Evolutionary conservation across 2,888 invertebrate genomes (phyloP), one percentile per base, ranked within the genome.

Genomic region (Euzetes globulus): DNA sequence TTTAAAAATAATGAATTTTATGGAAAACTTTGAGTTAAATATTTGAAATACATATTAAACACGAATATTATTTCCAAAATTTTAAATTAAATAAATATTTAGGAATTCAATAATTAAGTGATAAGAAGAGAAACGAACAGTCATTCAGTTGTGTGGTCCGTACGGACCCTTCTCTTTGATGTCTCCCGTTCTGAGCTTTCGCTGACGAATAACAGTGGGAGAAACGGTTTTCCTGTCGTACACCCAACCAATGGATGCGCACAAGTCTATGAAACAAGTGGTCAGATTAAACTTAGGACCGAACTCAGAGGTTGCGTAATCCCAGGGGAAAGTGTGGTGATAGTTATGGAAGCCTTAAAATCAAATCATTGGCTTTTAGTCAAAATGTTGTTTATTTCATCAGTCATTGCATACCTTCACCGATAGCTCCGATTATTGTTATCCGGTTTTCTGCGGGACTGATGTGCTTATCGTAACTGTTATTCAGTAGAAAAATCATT

Each of bases 381-480:
- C 0, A 85, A 0, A 91, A 88, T 25, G n/a, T n/a, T 88, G 74
- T 72, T 17, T 79, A 22, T 13, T n/a, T 13, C n/a, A 65, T 65
- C 68, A 65, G 13, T 7, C 71, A 7, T 27, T n/a, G n/a, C n/a
- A n/a, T n/a, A n/a, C n/a, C n/a, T 73, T 79, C 79, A 1, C 79
- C 83, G 13, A 81, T 79, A 1, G 83, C 82, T 33, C 81, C 79
- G 15, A 83, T 76, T 0, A 81, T 79, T 2, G 83, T 83, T 4
- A 79, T 76, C 6, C 79, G 72, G 77, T 83, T 84, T 78, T 84
- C 82, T 0, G 80, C 80, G 0, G 84, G 83, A 76, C 81, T 82
- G 78, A 84, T 84, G 75, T 81, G 90, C 90, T 87, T 89, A 83
- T 96, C 95, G 81, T 94, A 74, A 50, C 74, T 74, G 13, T 29